Evolutionary conservation across 2,113 vertebrate genomes (phyloP).

Genomic region (Chaetodon trifascialis): DNA sequence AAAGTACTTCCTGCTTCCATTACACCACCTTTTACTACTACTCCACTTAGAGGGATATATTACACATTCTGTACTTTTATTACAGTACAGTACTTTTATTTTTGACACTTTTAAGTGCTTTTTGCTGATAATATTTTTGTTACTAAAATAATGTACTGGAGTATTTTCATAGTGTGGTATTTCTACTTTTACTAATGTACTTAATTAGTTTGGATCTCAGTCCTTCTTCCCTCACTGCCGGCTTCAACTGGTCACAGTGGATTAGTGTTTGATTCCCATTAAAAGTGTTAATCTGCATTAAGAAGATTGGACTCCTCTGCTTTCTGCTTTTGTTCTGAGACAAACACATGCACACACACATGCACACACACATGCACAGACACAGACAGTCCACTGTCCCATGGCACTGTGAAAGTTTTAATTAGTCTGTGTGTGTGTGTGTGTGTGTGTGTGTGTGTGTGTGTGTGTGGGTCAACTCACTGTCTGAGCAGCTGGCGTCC

Average conservation of each 20-base stretch:
- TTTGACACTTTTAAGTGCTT: no score
- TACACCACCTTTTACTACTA: no score
- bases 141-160: no score
- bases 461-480: conserved; percentile 84
- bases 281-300: conserved; percentile 33
- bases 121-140: no score
- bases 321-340: conserved; percentile 15
- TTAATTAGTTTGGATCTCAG: no score
- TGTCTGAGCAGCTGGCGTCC: conserved; percentile 94
- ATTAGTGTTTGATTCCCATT: conserved; percentile 21
- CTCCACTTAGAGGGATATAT: no score
- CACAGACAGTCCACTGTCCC: neutral
- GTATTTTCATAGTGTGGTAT: no score
- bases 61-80: no score
- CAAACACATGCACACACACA: conserved; percentile 15
- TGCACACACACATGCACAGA: conserved; percentile 27
- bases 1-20: no score
- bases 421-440: conserved; percentile 4
- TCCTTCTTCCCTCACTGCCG: no score
- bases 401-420: neutral
- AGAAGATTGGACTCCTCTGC: conserved; percentile 19
- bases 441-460: conserved; percentile 26
- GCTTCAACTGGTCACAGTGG: conserved; percentile 4
- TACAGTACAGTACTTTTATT: no score
- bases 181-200: no score